A percentile compares a stretch with the other conserved stretches of the same genome.
Evolutionary conservation across 1,140 invertebrate species (phyloP).

Genomic region (Ridgeia piscesae): DNA sequence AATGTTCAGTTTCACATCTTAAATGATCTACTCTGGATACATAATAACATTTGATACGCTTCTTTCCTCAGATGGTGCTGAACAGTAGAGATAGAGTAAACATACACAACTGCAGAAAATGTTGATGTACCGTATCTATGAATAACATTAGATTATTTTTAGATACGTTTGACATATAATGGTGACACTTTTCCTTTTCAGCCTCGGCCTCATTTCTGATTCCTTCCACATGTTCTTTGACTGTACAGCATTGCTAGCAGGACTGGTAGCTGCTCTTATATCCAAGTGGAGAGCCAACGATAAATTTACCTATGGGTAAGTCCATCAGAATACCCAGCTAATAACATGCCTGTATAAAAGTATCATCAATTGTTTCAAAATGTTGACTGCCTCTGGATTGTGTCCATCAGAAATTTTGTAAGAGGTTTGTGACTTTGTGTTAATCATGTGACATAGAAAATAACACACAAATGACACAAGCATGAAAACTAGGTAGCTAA

Average conservation of each 20-base stretch:
- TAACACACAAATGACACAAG: no score
- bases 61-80: no score
- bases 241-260: constrained; percentile 91
- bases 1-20: background rate
- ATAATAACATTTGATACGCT: no score
- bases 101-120: no score
- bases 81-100: no score
- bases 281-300: constrained; percentile 87
- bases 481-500: no score
- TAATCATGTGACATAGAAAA: no score
- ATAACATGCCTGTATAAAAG: background rate
- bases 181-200: constrained; percentile 28
- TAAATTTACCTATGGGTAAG: constrained; percentile 84
- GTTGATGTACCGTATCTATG: no score
- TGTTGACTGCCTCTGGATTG: no score
- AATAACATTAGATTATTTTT: background rate
- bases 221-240: constrained; percentile 99
- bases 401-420: background rate
- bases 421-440: no score
- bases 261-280: constrained; percentile 86
- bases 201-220: constrained; percentile 91
- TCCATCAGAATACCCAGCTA: background rate
- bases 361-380: background rate
- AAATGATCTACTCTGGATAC: no score
- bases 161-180: background rate